Evolutionary conservation across 2,113 vertebrate genomes (phyloP), one percentile per base, ranked within the genome.

Genomic region (Notothenia coriiceps): DNA sequence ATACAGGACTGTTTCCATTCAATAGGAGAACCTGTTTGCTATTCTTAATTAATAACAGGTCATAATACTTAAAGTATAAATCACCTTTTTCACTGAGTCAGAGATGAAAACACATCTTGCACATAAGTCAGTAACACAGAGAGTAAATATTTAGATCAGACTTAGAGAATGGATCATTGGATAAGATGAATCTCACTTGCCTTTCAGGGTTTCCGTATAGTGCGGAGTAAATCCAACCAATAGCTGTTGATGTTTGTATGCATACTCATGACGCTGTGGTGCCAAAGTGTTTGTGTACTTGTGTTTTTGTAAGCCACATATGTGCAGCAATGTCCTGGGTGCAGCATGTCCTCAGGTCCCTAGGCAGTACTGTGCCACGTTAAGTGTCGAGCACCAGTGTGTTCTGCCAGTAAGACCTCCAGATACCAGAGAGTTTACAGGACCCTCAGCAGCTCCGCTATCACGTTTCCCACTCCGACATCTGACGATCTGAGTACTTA

Each of bases 341-440:
- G 75, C 3, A 33, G 54, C 67, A 15, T 40, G 5, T 60, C 70
- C 60, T 20, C 2, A 44, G 51, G 14, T 62, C 47, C 47, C 76
- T 12, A 47, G 69, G 83, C 62, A 56, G 35, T 40, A 14, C 61
- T 68, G 67, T 67, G 51, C 54, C 77, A 85, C 49, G 65, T 56
- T 29, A 68, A 72, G 76, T 74, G 65, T 71, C 33, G 18, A 68
- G 81, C 47, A 65, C 44, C 80, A 49, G 69, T 8, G 13, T 89
- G 80, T 90, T 84, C 86, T 77, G 86, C 86, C 88, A 89, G 67
- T 33, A 86, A 78, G 70, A 83, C 63, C 79, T 76, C 9, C 17
- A 89, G 87, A 78, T 88, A 89, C 69, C 81, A 64, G 83, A 74
- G 72, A 76, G 85, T 86, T 89, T 78, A 88, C 74, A 76, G 75